These are phyloP conservation scores for Bursaphelenchus mucronatus DNA, from an alignment of 1,140 invertebrate genomes.

Conservation along the genomic window DNA sequence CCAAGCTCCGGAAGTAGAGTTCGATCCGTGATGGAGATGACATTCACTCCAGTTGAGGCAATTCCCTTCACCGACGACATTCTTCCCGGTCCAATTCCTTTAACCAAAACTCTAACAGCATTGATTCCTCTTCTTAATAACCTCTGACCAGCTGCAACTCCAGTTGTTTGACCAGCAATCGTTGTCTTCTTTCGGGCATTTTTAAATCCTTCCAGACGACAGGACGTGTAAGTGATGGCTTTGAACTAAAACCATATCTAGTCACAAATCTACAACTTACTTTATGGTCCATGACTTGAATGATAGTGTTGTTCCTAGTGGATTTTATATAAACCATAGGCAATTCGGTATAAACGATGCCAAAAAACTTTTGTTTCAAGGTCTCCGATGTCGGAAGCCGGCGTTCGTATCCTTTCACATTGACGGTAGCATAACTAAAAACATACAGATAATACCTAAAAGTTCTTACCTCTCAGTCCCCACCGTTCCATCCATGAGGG, in stretches of 20 bases:
- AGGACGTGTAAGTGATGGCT: conserved; percentile 65
- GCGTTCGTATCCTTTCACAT: conserved; percentile 44
- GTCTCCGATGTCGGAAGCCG: conserved; percentile 48
- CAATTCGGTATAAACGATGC: conserved; percentile 47
- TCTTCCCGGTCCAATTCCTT: conserved; percentile 64
- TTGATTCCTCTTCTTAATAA: conserved; percentile 54
- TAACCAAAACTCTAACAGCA: conserved; percentile 64
- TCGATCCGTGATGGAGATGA: conserved; percentile 82
- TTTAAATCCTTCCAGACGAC: conserved; percentile 88
- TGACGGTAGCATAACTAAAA: conserved; percentile 43
- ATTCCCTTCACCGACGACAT: conserved; percentile 78
- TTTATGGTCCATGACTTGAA: conserved; percentile 46
- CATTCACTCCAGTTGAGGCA: conserved; percentile 78
- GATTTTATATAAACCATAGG: conserved; percentile 58
- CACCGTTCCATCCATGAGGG: conserved; percentile 14
- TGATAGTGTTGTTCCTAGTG: conserved; percentile 56
- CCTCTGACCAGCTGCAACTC: conserved; percentile 69
- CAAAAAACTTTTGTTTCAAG: conserved; percentile 46
- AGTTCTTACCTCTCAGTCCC: conserved; percentile 26
- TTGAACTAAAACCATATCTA: conserved; percentile 32
- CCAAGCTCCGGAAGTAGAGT: conserved; percentile 77
- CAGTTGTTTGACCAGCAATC: conserved; percentile 87
- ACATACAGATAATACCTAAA: conserved; percentile 6
- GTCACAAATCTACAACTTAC: conserved; percentile 28
- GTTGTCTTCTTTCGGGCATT: conserved; percentile 90